These are phyloP conservation scores for Monarcha castaneiventris DNA, from an alignment of 2,113 vertebrate genomes.

Conservation along the genomic window DNA sequence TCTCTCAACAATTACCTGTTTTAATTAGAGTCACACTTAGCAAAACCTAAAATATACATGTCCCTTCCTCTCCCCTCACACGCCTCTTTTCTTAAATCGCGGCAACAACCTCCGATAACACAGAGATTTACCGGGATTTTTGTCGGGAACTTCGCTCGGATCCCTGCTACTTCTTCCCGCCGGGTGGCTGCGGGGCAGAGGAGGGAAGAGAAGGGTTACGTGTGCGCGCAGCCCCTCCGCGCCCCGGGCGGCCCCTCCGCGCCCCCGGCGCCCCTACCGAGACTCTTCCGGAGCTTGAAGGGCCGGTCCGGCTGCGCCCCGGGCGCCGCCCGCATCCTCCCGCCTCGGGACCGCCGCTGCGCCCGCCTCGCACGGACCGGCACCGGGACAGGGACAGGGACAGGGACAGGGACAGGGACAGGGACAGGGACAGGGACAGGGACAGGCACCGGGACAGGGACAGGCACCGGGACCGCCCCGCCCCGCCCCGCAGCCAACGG, in stretches of 20 bases:
- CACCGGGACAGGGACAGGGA: not conserved
- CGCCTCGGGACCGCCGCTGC: fast-evolving
- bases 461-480: not conserved
- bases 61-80: too few relatives aligned
- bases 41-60: not conserved
- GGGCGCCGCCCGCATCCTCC: slow-evolving; percentile 72
- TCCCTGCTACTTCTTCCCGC: slow-evolving; percentile 84
- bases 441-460: not conserved
- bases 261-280: slow-evolving; percentile 67
- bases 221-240: not conserved
- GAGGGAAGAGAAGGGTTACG: not conserved
- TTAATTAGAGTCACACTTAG: not conserved
- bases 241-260: not conserved
- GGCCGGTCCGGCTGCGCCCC: slow-evolving; percentile 65
- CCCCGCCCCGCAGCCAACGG: not conserved
- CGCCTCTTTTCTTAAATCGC: fast-evolving
- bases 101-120: too few relatives aligned
- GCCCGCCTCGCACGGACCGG: not conserved
- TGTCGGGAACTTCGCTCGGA: slow-evolving; percentile 86
- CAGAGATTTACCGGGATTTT: slow-evolving; percentile 82
- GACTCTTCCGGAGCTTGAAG: slow-evolving; percentile 85
- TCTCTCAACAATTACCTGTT: slow-evolving; percentile 87
- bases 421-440: not conserved
- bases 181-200: slow-evolving; percentile 74
- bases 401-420: too few relatives aligned